phyloP scores from a whole-genome alignment of 1,140 invertebrate genomes.

The Asobara japonica region DNA sequence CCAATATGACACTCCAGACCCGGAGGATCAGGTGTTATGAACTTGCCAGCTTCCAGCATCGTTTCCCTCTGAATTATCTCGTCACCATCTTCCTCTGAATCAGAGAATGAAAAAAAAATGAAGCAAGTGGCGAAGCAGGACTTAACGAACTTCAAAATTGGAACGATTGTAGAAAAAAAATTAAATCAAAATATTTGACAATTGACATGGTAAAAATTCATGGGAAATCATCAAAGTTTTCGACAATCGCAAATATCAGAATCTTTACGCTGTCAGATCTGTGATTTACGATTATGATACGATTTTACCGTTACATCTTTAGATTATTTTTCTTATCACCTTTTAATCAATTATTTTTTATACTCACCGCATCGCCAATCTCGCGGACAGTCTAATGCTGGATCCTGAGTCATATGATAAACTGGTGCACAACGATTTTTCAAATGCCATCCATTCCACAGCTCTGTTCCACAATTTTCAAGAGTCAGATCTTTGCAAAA shows the following conservation, averaged over 20 bases:
- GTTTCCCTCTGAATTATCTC: not conserved
- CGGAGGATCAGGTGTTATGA: not conserved
- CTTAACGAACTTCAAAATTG: too few species aligned
- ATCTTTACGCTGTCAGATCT: too few species aligned
- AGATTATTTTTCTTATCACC: too few species aligned
- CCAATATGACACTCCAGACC: not conserved
- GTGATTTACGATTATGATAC: too few species aligned
- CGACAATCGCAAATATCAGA: too few species aligned
- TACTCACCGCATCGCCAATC: slow-evolving; percentile 52
- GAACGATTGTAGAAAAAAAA: too few species aligned
- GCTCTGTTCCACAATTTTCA: slow-evolving; percentile 36
- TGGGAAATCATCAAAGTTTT: too few species aligned
- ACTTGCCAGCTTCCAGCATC: too few species aligned
- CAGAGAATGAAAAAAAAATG: slow-evolving; percentile 7
- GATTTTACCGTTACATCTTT: too few species aligned
- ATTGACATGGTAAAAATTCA: too few species aligned
- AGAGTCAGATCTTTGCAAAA: slow-evolving; percentile 42
- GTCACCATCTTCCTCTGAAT: not conserved
- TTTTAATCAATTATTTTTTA: too few species aligned
- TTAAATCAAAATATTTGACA: too few species aligned
- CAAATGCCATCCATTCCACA: slow-evolving; percentile 29
- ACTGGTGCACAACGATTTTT: slow-evolving; percentile 45
- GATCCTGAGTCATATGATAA: slow-evolving; percentile 40
- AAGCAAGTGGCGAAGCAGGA: not conserved
- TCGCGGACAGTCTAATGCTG: slow-evolving; percentile 37